Conservation (phyloP, 2,888 invertebrate species). For the Mesoligia furuncula region DNA sequence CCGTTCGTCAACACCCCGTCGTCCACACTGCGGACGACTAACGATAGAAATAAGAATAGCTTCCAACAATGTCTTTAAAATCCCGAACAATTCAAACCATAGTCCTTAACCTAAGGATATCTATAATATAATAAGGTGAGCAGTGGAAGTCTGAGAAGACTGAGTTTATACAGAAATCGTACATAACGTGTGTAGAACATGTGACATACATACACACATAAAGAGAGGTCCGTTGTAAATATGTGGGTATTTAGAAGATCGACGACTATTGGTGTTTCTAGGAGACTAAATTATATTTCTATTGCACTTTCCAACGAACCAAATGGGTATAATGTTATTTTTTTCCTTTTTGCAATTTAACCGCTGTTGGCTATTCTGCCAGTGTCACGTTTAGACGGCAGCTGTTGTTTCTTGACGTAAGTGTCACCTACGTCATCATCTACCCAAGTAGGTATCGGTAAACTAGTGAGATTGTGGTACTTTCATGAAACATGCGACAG, state of each 20-base stretch:
- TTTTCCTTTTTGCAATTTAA: background rate
- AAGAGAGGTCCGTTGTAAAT: slow-evolving; percentile 52
- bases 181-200: background rate
- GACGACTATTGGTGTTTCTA: slow-evolving; percentile 25
- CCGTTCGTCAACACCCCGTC: too few species aligned
- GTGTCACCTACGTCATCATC: background rate
- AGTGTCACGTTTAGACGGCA: too few species aligned
- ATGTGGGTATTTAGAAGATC: slow-evolving; percentile 44
- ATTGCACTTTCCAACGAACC: slow-evolving; percentile 2
- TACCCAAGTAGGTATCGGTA: background rate
- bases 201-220: slow-evolving; percentile 50
- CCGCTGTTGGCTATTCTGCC: background rate
- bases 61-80: background rate
- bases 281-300: background rate
- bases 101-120: background rate
- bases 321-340: background rate
- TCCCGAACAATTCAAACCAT: slow-evolving; percentile 1
- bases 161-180: background rate
- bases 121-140: background rate
- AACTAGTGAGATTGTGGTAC: background rate
- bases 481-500: background rate
- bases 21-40: too few species aligned
- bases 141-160: slow-evolving; percentile 16
- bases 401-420: background rate
- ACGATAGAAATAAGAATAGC: background rate